Base-by-base conservation (phyloP, 2,113 vertebrate species). In the Syngnathoides biaculeatus region DNA sequence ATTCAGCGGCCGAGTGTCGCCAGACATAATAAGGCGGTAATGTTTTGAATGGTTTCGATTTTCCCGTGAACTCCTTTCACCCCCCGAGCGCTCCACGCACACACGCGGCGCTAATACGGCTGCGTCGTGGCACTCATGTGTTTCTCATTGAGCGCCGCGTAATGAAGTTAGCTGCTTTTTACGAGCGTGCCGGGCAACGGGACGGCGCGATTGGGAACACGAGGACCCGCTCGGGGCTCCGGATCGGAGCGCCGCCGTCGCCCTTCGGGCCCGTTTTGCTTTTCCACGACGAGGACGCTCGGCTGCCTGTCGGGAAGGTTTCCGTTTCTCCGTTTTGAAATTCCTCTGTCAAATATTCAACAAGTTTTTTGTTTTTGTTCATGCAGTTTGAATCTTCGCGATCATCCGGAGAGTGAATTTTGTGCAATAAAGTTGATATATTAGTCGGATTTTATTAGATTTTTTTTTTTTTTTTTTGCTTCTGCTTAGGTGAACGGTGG, bases 21-120 rank as follows among this genome's bases (percentile, higher is more conserved):
- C 76, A 78, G 72, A 75, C 79, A 79, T 86, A 89, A 89, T 80
- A 86, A 10, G 66, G 59, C 47, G 69, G 71, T 78, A 79, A 86
- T 89, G 82, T 87, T 86, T 89, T 82, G 30, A 79, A 86, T 52
- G 79, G 82, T 86, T 78, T 82, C 0, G 66, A 76, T 84, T 87
- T 80, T 80, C 71, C 71, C 64, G 0, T 83, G 83, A 85, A 86
- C 81, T 83, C 83, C 66, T 69, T 65, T 72, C 69, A 83, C 59
- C 38, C 58, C 73, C 81, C 26, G 0, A 30, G 71, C 30, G 65
- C 57, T 19, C 48, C 40, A 68, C 53, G 43, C 52, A 47, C 45
- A 52, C 56, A 48, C 52, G 47, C 52, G 20, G 53, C 59, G 55
- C 65, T 68, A 69, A 69, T 65, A 66, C 62, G 45, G 45, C 68